Percentiles rank a stretch among this genome's conserved stretches.
phyloP scores from a whole-genome alignment of 2,797 vertebrate genomes.

The Dipus sagitta region DNA sequence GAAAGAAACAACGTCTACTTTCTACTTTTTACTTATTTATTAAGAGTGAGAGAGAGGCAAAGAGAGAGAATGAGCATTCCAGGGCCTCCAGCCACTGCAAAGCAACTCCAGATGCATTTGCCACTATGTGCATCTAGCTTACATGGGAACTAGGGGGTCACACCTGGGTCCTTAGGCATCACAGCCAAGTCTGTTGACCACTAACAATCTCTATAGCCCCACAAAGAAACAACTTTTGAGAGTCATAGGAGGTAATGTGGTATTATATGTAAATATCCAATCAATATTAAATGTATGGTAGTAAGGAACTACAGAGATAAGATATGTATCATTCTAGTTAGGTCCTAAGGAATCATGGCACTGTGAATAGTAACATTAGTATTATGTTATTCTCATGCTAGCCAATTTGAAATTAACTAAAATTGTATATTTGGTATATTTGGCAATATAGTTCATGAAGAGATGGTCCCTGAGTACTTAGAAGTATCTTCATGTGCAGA shows the following conservation, averaged over 20 bases:
- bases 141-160: too few species aligned
- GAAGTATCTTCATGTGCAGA: slow-evolving; percentile 14
- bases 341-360: neutral
- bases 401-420: slow-evolving; percentile 30
- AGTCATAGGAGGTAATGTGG: neutral
- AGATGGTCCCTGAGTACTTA: neutral
- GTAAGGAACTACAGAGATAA: neutral
- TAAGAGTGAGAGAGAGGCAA: too few species aligned
- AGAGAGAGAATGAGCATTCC: too few species aligned
- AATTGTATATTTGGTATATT: neutral
- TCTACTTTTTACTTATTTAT: too few species aligned
- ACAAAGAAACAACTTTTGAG: neutral
- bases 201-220: too few species aligned
- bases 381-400: slow-evolving; percentile 41
- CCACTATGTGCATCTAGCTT: too few species aligned
- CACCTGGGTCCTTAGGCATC: too few species aligned
- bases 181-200: too few species aligned
- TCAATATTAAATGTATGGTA: slow-evolving; percentile 24
- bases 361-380: neutral
- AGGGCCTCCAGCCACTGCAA: too few species aligned
- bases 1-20: too few species aligned
- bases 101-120: too few species aligned
- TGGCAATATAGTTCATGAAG: neutral
- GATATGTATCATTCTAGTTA: neutral
- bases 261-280: neutral